These are phyloP conservation scores for Drosophila orosa DNA, from an alignment of 1,140 invertebrate species.

Conservation along the genomic window DNA sequence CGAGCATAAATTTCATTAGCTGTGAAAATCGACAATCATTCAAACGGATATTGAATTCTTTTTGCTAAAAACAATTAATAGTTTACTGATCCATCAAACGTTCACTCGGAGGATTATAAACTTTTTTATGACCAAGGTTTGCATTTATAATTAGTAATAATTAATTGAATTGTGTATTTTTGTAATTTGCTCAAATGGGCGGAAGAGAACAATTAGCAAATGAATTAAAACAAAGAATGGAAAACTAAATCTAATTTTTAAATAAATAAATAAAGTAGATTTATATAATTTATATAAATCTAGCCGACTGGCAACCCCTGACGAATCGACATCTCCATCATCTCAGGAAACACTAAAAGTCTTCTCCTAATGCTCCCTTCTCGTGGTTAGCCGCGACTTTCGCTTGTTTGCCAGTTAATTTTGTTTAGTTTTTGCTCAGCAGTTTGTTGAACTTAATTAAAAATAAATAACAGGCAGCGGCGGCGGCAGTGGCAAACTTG, in stretches of 20 bases:
- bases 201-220: neutral
- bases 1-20: slow-evolving; percentile 29
- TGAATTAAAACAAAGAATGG: neutral
- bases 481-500: slow-evolving; percentile 43
- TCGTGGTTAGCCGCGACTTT: slow-evolving; percentile 34
- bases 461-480: slow-evolving; percentile 66
- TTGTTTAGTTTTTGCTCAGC: slow-evolving; percentile 73
- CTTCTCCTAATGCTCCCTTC: slow-evolving; percentile 1
- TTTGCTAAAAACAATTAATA: slow-evolving; percentile 4
- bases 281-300: no score
- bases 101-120: slow-evolving; percentile 3
- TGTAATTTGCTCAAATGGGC: slow-evolving; percentile 3
- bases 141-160: slow-evolving; percentile 14
- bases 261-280: neutral
- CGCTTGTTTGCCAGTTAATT: slow-evolving; percentile 65
- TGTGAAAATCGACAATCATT: slow-evolving; percentile 11
- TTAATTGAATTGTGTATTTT: slow-evolving; percentile 7
- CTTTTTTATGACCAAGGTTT: neutral
- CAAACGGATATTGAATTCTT: slow-evolving; percentile 11
- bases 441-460: slow-evolving; percentile 81
- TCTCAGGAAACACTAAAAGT: slow-evolving; percentile 4
- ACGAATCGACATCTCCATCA: neutral
- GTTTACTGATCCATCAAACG: slow-evolving; percentile 3
- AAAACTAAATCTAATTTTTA: neutral
- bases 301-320: neutral